A percentile compares a stretch with the other conserved stretches of the same genome.
phyloP scores from a whole-genome alignment of 2,113 vertebrate genomes.

The Phodopus roborovskii region DNA sequence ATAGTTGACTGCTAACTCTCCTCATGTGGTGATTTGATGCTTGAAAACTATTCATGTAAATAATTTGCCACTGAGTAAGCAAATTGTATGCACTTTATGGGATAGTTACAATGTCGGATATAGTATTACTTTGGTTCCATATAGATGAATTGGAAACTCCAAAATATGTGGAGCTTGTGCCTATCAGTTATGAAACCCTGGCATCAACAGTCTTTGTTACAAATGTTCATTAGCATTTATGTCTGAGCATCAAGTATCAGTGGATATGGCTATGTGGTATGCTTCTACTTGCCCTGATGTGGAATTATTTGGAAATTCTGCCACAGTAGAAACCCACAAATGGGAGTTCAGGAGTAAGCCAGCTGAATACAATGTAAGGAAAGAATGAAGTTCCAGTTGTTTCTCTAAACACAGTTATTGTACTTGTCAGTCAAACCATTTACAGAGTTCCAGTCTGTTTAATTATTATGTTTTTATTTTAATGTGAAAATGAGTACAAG shows the following conservation, averaged over 20 bases:
- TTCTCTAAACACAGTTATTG: slow-evolving; percentile 64
- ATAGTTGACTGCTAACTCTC: slow-evolving; percentile 18
- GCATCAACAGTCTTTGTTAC: background rate
- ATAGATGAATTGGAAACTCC: background rate
- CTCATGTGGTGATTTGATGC: background rate
- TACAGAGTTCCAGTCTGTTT: slow-evolving; percentile 12
- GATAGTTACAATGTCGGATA: background rate
- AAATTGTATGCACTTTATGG: background rate
- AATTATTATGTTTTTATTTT: slow-evolving; percentile 70
- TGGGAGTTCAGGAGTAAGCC: background rate
- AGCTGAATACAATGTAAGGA: background rate
- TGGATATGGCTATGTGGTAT: background rate
- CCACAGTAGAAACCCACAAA: background rate
- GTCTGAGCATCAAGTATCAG: background rate
- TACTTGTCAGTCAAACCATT: slow-evolving; percentile 61
- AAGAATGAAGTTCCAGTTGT: slow-evolving; percentile 36
- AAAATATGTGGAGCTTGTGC: background rate
- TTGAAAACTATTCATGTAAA: background rate
- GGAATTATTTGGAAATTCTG: background rate
- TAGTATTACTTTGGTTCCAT: background rate
- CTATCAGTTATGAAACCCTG: background rate
- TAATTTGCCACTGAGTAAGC: background rate
- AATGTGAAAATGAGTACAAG: slow-evolving; percentile 37
- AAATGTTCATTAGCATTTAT: background rate
- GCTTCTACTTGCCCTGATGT: background rate